Conservation (phyloP, 2,888 invertebrate genomes). For the Piscicola geometra region DNA sequence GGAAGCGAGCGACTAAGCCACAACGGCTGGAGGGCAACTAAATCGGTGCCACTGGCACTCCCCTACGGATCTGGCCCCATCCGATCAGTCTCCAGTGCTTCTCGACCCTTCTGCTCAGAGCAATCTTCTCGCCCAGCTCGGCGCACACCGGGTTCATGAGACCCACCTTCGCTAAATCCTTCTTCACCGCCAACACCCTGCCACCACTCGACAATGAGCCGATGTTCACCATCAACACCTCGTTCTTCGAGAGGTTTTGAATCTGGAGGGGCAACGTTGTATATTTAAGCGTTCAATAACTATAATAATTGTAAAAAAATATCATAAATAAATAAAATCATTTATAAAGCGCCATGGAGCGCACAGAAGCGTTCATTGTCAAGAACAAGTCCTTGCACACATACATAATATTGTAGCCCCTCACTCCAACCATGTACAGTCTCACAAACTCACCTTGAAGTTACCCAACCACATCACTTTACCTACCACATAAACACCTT, state of each 20-base stretch:
- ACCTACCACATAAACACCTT: too few species aligned
- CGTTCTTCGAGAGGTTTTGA: slow-evolving; percentile 81
- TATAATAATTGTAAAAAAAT: too few species aligned
- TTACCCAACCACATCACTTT: too few species aligned
- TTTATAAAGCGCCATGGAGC: too few species aligned
- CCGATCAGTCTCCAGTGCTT: slow-evolving; percentile 99
- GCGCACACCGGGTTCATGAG: slow-evolving; percentile 97
- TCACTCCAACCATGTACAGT: too few species aligned
- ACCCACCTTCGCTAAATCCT: slow-evolving; percentile 93
- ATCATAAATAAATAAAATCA: too few species aligned
- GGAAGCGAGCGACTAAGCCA: too few species aligned
- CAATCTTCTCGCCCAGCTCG: slow-evolving; percentile 96
- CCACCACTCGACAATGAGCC: slow-evolving; percentile 97
- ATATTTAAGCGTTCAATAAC: too few species aligned
- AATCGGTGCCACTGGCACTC: slow-evolving; percentile 90
- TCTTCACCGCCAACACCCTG: slow-evolving; percentile 84
- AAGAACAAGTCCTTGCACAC: too few species aligned
- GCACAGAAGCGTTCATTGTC: too few species aligned
- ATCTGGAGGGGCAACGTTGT: slow-evolving; percentile 60
- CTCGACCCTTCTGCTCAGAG: slow-evolving; percentile 94
- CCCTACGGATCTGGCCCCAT: slow-evolving; percentile 98
- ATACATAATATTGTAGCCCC: too few species aligned
- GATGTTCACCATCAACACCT: slow-evolving; percentile 93
- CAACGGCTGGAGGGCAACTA: neutral
- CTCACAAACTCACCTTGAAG: too few species aligned